phyloP scores from a whole-genome alignment of 2,888 invertebrate genomes.

The Zygaena filipendulae region DNA sequence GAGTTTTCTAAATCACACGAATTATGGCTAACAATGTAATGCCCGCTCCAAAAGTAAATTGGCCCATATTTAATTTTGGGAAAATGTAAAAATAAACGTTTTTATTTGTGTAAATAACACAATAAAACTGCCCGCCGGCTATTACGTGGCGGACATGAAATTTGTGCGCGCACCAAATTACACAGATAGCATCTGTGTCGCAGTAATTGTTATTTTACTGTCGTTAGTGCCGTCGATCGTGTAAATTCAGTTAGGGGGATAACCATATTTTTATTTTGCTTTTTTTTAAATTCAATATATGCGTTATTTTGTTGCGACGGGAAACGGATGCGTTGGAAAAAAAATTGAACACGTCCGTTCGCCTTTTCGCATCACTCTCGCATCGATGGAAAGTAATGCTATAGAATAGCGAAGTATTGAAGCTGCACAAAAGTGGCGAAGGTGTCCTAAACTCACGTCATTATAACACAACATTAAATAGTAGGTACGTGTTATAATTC shows the following conservation, averaged over 20 bases:
- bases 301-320: constrained; percentile 35
- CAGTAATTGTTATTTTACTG: constrained; percentile 61
- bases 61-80: constrained; percentile 67
- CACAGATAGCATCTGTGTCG: constrained; percentile 58
- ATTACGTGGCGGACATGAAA: constrained; percentile 46
- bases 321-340: constrained; percentile 59
- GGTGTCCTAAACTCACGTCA: too few species aligned
- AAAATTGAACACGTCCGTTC: constrained; percentile 58
- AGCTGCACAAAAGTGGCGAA: too few species aligned
- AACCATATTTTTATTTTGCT: constrained; percentile 26
- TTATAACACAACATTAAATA: too few species aligned
- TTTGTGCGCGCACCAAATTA: constrained; percentile 55
- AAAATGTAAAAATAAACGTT: constrained; percentile 69
- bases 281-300: constrained; percentile 50
- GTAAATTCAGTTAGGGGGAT: constrained; percentile 63
- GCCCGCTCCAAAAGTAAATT: constrained; percentile 44
- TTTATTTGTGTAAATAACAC: constrained; percentile 70
- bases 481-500: too few species aligned
- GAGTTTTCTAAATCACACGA: constrained; percentile 33
- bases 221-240: constrained; percentile 58
- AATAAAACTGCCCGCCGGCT: constrained; percentile 55
- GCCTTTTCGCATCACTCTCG: constrained; percentile 43
- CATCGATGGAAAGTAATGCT: too few species aligned
- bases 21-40: constrained; percentile 51
- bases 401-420: too few species aligned